Conservation (phyloP, 2,888 invertebrate genomes). For the Sarcophaga rosellei region DNA sequence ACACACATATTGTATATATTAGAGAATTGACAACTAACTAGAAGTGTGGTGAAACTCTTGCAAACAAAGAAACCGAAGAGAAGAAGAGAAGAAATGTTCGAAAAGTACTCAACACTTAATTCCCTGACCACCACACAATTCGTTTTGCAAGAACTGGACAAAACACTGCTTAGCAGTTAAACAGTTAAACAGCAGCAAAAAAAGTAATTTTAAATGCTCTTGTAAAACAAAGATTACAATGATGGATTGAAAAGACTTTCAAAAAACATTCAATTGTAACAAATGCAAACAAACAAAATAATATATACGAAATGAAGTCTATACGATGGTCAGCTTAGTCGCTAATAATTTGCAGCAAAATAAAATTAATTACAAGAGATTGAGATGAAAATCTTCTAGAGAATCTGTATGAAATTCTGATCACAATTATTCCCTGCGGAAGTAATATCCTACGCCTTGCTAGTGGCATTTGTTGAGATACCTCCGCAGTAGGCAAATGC, state of each 20-base stretch:
- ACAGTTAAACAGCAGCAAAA: constrained; percentile 8
- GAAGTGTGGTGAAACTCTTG: too few relatives aligned
- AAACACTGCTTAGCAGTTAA: constrained; percentile 5
- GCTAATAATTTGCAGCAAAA: too few relatives aligned
- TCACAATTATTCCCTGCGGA: too few relatives aligned
- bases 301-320: too few relatives aligned
- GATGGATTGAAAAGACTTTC: background rate
- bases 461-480: too few relatives aligned
- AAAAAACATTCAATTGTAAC: background rate
- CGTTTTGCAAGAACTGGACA: constrained; percentile 15
- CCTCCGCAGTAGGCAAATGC: too few relatives aligned
- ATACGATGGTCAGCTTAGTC: too few relatives aligned
- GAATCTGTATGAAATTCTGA: too few relatives aligned
- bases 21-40: background rate
- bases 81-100: background rate
- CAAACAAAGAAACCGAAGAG: background rate
- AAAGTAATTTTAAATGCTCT: constrained; percentile 29
- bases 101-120: constrained; percentile 52
- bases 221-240: constrained; percentile 18
- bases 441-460: too few relatives aligned
- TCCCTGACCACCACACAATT: constrained; percentile 43
- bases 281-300: background rate
- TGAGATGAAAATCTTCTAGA: too few relatives aligned
- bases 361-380: too few relatives aligned
- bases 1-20: background rate